Conservation (phyloP, 2,113 vertebrate species). For the Ameiurus melas region DNA sequence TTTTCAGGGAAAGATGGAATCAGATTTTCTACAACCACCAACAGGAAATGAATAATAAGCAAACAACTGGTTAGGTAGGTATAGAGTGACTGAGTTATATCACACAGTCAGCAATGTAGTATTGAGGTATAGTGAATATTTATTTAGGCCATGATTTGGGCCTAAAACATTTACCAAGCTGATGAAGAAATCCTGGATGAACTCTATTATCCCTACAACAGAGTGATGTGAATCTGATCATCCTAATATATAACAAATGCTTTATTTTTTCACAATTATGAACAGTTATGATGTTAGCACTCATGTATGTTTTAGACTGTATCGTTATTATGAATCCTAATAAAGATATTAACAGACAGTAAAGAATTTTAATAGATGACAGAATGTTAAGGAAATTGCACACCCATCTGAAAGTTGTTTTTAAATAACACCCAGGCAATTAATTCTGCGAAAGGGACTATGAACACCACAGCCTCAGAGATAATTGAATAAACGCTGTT, state of each 20-base stretch:
- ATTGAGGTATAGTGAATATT: background rate
- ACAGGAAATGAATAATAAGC: background rate
- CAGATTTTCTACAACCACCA: background rate
- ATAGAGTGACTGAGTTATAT: background rate
- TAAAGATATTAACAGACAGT: background rate
- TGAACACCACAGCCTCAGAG: conserved; percentile 41
- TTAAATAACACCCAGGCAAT: conserved; percentile 48
- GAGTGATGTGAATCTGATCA: background rate
- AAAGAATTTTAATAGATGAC: background rate
- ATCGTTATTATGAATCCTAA: background rate
- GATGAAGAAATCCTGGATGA: background rate
- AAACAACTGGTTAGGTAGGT: background rate
- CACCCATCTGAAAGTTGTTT: conserved; percentile 32
- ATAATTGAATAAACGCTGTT: conserved; percentile 51
- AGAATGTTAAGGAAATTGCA: conserved; percentile 1
- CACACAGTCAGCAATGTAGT: background rate
- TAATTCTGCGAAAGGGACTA: conserved; percentile 37
- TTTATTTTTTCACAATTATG: background rate
- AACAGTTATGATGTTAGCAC: background rate
- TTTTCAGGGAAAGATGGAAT: background rate
- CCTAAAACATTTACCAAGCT: background rate
- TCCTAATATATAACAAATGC: background rate
- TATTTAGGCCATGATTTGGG: background rate
- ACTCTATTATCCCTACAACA: background rate
- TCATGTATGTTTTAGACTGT: background rate